Base-by-base conservation (phyloP, 2,797 vertebrate species). In the Silurus lanzhouensis region DNA sequence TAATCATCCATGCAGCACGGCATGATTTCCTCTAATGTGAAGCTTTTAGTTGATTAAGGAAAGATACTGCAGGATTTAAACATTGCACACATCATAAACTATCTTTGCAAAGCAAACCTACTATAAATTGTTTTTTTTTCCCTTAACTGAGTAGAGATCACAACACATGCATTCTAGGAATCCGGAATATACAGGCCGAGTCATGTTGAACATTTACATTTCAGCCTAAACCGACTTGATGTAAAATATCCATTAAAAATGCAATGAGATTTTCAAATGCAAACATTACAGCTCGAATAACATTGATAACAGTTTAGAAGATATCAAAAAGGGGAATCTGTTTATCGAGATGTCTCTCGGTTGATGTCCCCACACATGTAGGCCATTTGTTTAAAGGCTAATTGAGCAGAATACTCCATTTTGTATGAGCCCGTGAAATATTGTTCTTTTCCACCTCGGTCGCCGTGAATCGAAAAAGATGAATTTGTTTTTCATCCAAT, bases 11-110 rank as follows among this genome's bases (percentile, higher is more conserved):
- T 44, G n/a, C 27, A 79, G 31, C 38, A n/a, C 20, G 13, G 77
- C 71, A 81, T 76, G 55, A 75, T 88, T 87, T 84, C 86, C 48
- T 80, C 87, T 89, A 91, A 90, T 90, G 85, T 88, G 88, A 91
- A 90, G 86, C 88, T 89, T 92, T 90, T 88, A 90, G 88, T 89
- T 75, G 85, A 91, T 88, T 85, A 88, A 87, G 72, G 48, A 76
- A 79, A 38, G 82, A 87, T 63, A 60, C 44, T 46, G 13, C 31
- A 14, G 76, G 58, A 63, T 88, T 86, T 85, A 86, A 79, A 77
- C 48, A 20, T 87, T 78, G 85, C 77, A 84, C 86, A 63, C 83
- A 87, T 89, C 78, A 60, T 55, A 88, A 89, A 87, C 77, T 80
- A 84, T 88, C 82, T 86, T 84, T 3, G 55, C 25, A 61, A 25